Base-by-base conservation (phyloP, 2,888 invertebrate genomes). In the Drosophila affinis region DNA sequence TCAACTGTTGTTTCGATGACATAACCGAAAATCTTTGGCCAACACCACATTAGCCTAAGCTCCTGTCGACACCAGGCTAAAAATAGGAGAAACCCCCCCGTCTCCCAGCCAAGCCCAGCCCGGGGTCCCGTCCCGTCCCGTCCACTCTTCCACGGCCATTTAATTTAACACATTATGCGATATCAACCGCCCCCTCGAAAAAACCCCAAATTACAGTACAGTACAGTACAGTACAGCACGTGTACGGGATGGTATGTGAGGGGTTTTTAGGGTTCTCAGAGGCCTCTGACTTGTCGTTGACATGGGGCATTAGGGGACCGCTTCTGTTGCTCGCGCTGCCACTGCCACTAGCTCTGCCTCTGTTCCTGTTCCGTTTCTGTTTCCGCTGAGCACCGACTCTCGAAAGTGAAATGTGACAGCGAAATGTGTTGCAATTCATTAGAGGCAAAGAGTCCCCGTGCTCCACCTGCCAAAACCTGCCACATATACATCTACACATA, bases 371-470 rank as follows among this genome's bases (percentile, higher is more conserved):
- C 24, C 24, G 47, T 57, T 52, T 39, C 68, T 48, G 69, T 68
- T 75, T 72, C 72, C 72, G 72, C 60, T 59, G 67, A 72, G 71
- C 71, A 53, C 21, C 71, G 57, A 58, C 75, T 65, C 67, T 65
- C 67, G 58, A 72, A 72, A 72, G 71, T 49, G 71, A 72, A 63
- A 32, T 73, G 73, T 77, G 74, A 74, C 77, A 82, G 71, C 67
- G 52, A 64, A 87, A 62, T 74, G 83, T 64, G 87, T 63, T 84
- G 70, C 86, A 85, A 82, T 85, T 82, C 88, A 79, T 82, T 81
- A 79, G 75, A 88, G 83, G 85, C 73, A 32, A 34, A 34, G 69
- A 24, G 57, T 39, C 27, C 58, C 17, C n/a, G 18, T n/a, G 57
- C 57, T 48, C 48, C 39, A 21, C 45, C 45, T 14, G 10, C 45